Evolutionary conservation across 2,113 vertebrate genomes (phyloP).

Genomic region (Dissostichus mawsoni): DNA sequence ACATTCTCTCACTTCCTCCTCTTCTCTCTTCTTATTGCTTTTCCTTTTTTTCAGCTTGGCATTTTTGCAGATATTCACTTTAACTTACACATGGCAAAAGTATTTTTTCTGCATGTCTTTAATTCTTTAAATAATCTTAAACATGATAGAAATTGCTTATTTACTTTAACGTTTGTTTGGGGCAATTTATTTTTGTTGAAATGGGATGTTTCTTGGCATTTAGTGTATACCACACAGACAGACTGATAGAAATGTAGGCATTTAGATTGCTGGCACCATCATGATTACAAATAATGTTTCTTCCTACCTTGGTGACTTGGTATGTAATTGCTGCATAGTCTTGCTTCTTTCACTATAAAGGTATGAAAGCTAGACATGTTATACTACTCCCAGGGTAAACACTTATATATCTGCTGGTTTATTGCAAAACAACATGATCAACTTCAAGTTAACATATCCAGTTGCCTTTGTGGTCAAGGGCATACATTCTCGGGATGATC

Average conservation of each 20-base stretch:
- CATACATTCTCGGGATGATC: too few relatives aligned
- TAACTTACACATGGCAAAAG: not conserved
- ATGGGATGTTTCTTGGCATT: not conserved
- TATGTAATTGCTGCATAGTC: not conserved
- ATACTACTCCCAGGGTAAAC: not conserved
- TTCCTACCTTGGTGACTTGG: not conserved
- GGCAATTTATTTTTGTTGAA: not conserved
- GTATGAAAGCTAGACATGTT: not conserved
- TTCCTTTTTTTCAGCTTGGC: not conserved
- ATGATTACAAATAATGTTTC: not conserved
- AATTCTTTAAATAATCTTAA: not conserved
- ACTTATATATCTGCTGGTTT: not conserved
- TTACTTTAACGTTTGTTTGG: not conserved
- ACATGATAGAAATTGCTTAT: not conserved
- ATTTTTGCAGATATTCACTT: not conserved
- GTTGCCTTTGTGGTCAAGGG: too few relatives aligned
- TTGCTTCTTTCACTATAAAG: not conserved
- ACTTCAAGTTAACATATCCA: not conserved
- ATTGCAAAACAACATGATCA: not conserved
- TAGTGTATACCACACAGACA: not conserved
- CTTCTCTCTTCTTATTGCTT: not conserved
- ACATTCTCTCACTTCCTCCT: constrained; percentile 17
- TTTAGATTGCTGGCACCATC: not conserved
- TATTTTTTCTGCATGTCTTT: not conserved
- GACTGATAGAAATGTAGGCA: not conserved